These are phyloP conservation scores for Garrulus glandarius DNA, from an alignment of 2,797 vertebrate genomes.

Conservation along the genomic window DNA sequence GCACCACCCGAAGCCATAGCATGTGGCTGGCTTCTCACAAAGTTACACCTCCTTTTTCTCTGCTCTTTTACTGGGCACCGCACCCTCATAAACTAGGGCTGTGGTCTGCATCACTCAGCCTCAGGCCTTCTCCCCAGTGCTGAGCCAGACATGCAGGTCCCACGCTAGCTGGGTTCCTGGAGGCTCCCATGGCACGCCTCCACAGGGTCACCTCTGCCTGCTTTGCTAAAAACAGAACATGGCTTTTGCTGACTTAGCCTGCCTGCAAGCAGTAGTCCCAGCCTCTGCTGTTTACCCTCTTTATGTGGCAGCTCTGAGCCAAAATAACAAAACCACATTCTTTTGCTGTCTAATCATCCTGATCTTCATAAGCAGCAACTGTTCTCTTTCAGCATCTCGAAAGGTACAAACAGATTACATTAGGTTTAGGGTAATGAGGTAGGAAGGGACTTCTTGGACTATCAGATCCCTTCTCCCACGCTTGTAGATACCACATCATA, in stretches of 20 bases:
- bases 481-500: slow-evolving; percentile 12
- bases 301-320: not conserved
- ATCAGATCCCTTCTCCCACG: slow-evolving; percentile 1
- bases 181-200: not conserved
- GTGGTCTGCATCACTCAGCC: not conserved
- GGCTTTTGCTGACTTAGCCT: not conserved
- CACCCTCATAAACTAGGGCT: not conserved
- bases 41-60: not conserved
- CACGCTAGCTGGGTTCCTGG: not conserved
- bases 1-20: not conserved
- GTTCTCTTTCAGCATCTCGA: not conserved
- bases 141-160: not conserved
- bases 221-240: not conserved
- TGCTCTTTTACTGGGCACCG: not conserved
- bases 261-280: not conserved
- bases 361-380: not conserved
- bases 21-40: not conserved
- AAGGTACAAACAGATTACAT: not conserved
- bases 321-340: slow-evolving; percentile 32
- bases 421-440: slow-evolving; percentile 1
- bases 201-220: not conserved
- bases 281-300: not conserved
- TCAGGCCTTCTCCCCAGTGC: not conserved
- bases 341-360: slow-evolving; percentile 1
- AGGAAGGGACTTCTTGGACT: not conserved